Conservation (phyloP, 1,140 invertebrate genomes). For the Plectrocnemia conspersa region DNA sequence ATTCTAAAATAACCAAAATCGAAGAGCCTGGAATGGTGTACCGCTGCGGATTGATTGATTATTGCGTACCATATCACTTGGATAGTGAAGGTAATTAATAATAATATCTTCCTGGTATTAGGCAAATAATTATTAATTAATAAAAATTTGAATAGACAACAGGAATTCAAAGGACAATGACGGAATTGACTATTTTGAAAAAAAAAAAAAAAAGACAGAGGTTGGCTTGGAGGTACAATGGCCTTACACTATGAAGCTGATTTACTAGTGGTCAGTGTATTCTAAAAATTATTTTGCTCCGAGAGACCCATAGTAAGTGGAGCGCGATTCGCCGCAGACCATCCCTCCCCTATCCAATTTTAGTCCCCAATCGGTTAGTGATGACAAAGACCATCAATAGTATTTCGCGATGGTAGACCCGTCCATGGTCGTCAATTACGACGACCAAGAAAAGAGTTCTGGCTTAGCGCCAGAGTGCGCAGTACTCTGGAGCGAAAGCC, state of each 20-base stretch:
- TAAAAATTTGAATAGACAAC: too few species aligned
- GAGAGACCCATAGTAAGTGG: too few species aligned
- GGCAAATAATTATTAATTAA: background rate
- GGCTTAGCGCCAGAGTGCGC: too few species aligned
- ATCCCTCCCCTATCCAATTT: too few species aligned
- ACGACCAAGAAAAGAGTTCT: too few species aligned
- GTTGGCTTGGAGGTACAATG: conserved; percentile 37
- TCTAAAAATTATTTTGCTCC: too few species aligned
- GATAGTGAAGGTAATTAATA: conserved; percentile 12
- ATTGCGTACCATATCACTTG: conserved; percentile 13
- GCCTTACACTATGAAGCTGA: conserved; percentile 31
- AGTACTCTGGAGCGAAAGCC: too few species aligned
- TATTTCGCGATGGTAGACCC: too few species aligned
- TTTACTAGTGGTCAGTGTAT: conserved; percentile 26
- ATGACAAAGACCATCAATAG: too few species aligned
- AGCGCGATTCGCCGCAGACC: too few species aligned
- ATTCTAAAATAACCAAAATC: conserved; percentile 16
- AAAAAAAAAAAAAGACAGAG: conserved; percentile 28
- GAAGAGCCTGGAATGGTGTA: conserved; percentile 38
- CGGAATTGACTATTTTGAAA: conserved; percentile 21
- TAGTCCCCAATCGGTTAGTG: too few species aligned
- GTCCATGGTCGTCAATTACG: too few species aligned
- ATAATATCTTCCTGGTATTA: background rate
- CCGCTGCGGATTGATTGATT: conserved; percentile 28
- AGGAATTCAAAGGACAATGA: conserved; percentile 6